Base-by-base conservation (phyloP, 2,888 invertebrate species). In the Lasioglossum lativentre region DNA sequence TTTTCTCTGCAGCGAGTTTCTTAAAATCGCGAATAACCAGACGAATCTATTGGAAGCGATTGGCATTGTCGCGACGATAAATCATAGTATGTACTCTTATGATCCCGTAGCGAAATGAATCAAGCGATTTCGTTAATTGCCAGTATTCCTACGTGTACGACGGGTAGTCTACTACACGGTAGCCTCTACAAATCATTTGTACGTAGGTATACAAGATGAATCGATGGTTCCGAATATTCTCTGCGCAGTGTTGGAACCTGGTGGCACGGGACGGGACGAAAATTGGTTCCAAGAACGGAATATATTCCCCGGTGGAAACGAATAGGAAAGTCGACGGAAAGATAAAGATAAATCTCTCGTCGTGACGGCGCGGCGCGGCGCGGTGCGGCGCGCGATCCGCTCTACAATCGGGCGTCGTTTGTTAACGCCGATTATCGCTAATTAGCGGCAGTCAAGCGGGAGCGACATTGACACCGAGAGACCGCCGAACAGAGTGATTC, bases 61-160 rank as follows among this genome's bases (percentile, higher is more conserved):
- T 23, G 23, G 38, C 40, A n/a, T 38, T n/a, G 38, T 4, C 40
- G 40, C 8, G n/a, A 12, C 4, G 4, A 40, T n/a, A 68, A 38
- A 40, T 68, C 38, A 8, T 38, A 68, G 34, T 8, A n/a, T n/a
- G n/a, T n/a, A 23, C 34, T 23, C 34, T 63, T 66, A 66, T 30
- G 34, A 59, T 40, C 42, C 30, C 5, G 47, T 4, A 38, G n/a
- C 23, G n/a, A 80, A 75, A 59, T 56, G 70, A 56, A 75, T 45
- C 52, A n/a, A 12, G 52, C 16, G 75, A 45, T 80, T 71, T 75
- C 70, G 75, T 76, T 75, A 75, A 74, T 42, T 68, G 72, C 59
- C 71, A 5, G 19, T 30, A 4, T 27, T 16, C 16, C 12, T 2
- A 0, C 40, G 10, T n/a, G 10, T 10, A n/a, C 5, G 23, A 52